Evolutionary conservation across 2,888 invertebrate species (phyloP), one percentile per base, ranked within the genome.

Genomic region (Hemaris fuciformis): DNA sequence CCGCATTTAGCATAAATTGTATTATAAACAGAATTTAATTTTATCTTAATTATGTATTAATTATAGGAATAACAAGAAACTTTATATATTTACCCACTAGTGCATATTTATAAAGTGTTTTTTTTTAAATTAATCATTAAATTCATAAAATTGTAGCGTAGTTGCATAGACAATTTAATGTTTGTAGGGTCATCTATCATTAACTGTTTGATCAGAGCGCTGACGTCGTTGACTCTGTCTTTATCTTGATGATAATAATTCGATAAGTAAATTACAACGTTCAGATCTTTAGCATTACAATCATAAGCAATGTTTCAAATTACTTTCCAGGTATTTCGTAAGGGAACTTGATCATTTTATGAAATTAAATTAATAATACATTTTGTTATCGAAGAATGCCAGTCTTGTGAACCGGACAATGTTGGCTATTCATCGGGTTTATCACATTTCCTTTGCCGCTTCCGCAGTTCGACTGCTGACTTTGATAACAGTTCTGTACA

Each of bases 371-470:
- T n/a, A 20, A 27, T 27, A 53, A 27, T 53, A 31, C 48, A 53
- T 53, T 53, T 53, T 66, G 64, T 62, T 56, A 53, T 64, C 62
- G 66, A 31, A 27, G 41, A 43, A 22, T 7, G 34, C 6, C 27
- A 53, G 60, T 23, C n/a, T 18, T 23, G 25, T 22, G 22, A 53
- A 41, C 48, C 20, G 41, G 60, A 81, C 84, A 86, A 79, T 77
- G 87, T 80, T 78, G 75, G 76, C 83, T 76, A 80, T 80, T 83
- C 81, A 81, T 79, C 71, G 79, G 74, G 79, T 81, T 87, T 91
- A 91, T 91, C 91, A 79, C 70, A 78, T 82, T 89, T 91, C 91
- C 90, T 86, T 78, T 79, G 76, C 70, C 74, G 73, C 80, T 91
- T 91, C 90, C 90, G 89, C 80, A 75, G 77, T 70, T 76, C 76